Base-by-base conservation (phyloP, 2,797 vertebrate genomes). In the Sebastes taczanowskii region DNA sequence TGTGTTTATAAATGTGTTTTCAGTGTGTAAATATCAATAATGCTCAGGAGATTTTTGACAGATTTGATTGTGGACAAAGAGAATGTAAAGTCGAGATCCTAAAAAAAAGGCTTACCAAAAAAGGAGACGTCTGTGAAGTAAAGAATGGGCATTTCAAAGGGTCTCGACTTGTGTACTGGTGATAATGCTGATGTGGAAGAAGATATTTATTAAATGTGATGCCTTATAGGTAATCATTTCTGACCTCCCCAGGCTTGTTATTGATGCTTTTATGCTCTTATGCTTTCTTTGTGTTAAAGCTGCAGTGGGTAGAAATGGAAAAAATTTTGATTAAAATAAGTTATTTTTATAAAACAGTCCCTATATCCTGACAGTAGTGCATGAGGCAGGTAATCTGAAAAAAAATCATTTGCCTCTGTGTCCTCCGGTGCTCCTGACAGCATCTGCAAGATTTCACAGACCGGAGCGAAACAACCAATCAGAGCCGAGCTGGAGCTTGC, bases 161-260 rank as follows among this genome's bases (percentile, higher is more conserved):
- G 69, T 85, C 77, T 82, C 77, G 80, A 84, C 75, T 78, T 52
- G 59, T 85, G 74, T 70, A 73, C 14, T 35, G 62, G 56, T 74
- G 60, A 72, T 46, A 13, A 79, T 76, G n/a, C 59, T 69, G 49
- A 72, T 74, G 32, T 80, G 42, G 80, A 62, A 81, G 8, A 67
- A 83, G 56, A 80, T 94, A 94, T 95, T 94, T 95, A 94, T 93
- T 92, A 92, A 91, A 92, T 90, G 82, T 93, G 62, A 85, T 73
- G 67, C 83, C 86, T 78, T 88, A 66, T 64, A 71, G 58, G 74
- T 68, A 34, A 72, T 71, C 5, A 23, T 64, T 52, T 80, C 59
- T 82, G 68, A 80, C 77, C 59, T 84, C 60, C 23, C 14, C 22
- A 32, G 22, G 16, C 13, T 56, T 81, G 59, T 88, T 81, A 30